Evolutionary conservation across 2,113 vertebrate genomes (phyloP), one percentile per base, ranked within the genome.

Genomic region (Condylura cristata): DNA sequence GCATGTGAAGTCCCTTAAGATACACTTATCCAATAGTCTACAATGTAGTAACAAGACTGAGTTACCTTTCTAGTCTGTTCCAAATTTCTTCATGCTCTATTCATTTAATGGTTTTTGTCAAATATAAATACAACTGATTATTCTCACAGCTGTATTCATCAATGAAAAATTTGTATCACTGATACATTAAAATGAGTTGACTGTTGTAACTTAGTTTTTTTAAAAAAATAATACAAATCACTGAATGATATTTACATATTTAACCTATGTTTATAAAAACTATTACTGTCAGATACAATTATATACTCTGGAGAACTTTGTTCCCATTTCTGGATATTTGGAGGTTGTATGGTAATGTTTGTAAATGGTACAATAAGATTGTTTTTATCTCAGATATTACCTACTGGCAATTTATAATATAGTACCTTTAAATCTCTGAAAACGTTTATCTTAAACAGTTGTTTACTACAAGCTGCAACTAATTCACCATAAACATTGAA

Each of bases 141-240:
- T 58, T 85, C 37, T 60, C n/a, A 56, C 61, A 39, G 53, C 0
- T 24, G 71, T 22, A 18, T n/a, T 82, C 83, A 84, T 34, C 26
- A 93, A 61, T 46, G 46, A 91, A 39, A 58, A 95, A 93, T 70
- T 76, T 70, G 71, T 92, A 79, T 87, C n/a, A 82, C 2, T 85
- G 63, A 80, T 60, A 66, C 76, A 34, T 76, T 95, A 58, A 95
- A 85, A 48, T 78, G 26, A 91, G 51, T n/a, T 80, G 6, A 53
- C 28, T 34, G 3, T 37, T 60, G 14, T 24, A 78, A 86, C 44
- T 68, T 58, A 61, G 30, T 78, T 70, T 80, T 48, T 32, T 68
- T 53, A 39, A 68, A 95, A 87, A 85, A 41, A 76, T 56, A 65
- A 22, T 79, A 5, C 4, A 86, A 53, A 83, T 83, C 75, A 82